Evolutionary conservation across 64 coral and sea anemone genomes (phyloP).

Genomic region (Montipora sp.): DNA sequence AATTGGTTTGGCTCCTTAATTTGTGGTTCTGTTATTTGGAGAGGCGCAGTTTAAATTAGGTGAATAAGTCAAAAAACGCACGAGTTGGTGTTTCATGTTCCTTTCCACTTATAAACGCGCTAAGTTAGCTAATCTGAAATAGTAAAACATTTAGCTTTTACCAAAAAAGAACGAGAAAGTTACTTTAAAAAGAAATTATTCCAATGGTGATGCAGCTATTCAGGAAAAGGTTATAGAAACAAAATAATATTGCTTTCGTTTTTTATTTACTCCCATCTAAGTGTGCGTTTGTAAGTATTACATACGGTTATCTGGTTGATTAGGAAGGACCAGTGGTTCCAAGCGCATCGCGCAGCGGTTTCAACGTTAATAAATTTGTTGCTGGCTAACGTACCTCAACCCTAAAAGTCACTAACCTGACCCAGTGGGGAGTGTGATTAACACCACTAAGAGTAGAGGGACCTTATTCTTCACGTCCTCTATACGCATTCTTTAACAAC

Average conservation of each 20-base stretch:
- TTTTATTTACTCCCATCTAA: not conserved
- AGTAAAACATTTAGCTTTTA: too few relatives aligned
- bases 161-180: too few relatives aligned
- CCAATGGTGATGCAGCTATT: not conserved
- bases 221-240: not conserved
- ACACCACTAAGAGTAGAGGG: not conserved
- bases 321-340: too few relatives aligned
- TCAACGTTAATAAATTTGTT: too few relatives aligned
- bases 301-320: too few relatives aligned
- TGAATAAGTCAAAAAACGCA: not conserved
- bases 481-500: slow-evolving; percentile 19
- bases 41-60: not conserved
- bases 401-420: slow-evolving; percentile 15
- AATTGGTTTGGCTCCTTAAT: too few relatives aligned
- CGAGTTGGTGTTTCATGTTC: too few relatives aligned
- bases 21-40: not conserved
- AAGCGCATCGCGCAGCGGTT: too few relatives aligned
- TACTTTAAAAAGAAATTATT: too few relatives aligned
- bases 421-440: slow-evolving; percentile 30
- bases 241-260: not conserved
- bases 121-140: not conserved
- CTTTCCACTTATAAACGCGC: not conserved
- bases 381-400: too few relatives aligned
- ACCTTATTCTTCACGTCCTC: not conserved
- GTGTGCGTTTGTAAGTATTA: not conserved